phyloP scores from a whole-genome alignment of 2,797 vertebrate genomes.

The Odontamblyopus rebecca region DNA sequence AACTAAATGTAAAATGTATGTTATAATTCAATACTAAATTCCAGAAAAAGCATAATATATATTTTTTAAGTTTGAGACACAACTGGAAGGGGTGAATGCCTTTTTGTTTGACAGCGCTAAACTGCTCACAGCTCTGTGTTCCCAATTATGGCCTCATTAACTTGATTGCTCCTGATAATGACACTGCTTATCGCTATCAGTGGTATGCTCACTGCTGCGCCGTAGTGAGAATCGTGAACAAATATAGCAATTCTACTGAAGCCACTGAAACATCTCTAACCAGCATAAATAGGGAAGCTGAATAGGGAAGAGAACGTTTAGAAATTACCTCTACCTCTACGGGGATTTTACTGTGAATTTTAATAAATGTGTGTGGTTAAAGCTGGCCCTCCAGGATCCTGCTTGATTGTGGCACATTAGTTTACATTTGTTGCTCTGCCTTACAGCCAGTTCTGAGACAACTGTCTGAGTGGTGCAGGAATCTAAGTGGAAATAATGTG shows the following conservation, averaged over 20 bases:
- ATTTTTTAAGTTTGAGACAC: conserved; percentile 1
- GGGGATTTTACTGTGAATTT: conserved; percentile 4
- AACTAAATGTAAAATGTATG: no score
- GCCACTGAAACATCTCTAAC: conserved; percentile 12
- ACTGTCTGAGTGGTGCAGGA: conserved; percentile 31
- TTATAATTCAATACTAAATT: no score
- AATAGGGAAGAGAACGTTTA: neutral
- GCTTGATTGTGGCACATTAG: conserved; percentile 3
- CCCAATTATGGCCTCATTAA: conserved; percentile 63
- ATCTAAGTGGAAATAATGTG: conserved; percentile 58
- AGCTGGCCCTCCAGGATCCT: neutral
- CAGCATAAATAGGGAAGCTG: conserved; percentile 6
- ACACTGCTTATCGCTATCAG: conserved; percentile 39
- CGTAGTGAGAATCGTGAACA: conserved; percentile 26
- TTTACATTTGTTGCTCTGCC: conserved; percentile 14
- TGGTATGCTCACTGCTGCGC: conserved; percentile 35
- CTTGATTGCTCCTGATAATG: conserved; percentile 56
- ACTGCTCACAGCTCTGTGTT: conserved; percentile 43
- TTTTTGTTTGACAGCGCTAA: conserved; percentile 35
- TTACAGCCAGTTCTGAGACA: conserved; percentile 6
- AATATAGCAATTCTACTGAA: conserved; percentile 40
- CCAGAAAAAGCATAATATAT: no score
- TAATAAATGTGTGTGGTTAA: conserved; percentile 8
- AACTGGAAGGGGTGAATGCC: conserved; percentile 36
- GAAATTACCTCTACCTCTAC: conserved; percentile 1